Evolutionary conservation across 2,888 invertebrate species (phyloP).

Genomic region (Parnassius smintheus): DNA sequence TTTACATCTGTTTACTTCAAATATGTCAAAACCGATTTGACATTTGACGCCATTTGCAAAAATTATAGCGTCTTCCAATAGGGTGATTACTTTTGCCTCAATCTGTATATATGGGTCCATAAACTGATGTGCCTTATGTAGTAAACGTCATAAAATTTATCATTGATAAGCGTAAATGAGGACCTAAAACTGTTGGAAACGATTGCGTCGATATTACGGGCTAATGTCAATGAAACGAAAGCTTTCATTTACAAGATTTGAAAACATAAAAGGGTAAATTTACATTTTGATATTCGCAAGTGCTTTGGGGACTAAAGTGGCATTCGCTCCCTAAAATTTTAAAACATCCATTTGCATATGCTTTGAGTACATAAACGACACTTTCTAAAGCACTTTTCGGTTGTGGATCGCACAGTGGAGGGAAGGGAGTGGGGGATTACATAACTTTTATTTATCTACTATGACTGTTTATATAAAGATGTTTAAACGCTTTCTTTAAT

Average conservation of each 20-base stretch:
- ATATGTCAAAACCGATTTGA: too few relatives aligned
- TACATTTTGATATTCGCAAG: constrained; percentile 80
- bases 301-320: constrained; percentile 76
- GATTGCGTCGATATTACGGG: constrained; percentile 32
- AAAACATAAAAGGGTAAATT: constrained; percentile 80
- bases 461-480: neutral
- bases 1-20: too few relatives aligned
- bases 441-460: constrained; percentile 31
- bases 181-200: constrained; percentile 13
- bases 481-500: constrained; percentile 13
- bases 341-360: constrained; percentile 81
- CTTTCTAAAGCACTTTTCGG: constrained; percentile 74
- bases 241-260: constrained; percentile 80
- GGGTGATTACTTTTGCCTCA: too few relatives aligned
- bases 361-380: constrained; percentile 81
- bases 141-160: too few relatives aligned
- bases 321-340: constrained; percentile 80
- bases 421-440: constrained; percentile 34
- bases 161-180: too few relatives aligned
- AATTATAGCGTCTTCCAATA: too few relatives aligned
- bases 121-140: too few relatives aligned
- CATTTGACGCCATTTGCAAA: too few relatives aligned
- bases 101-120: too few relatives aligned
- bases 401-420: constrained; percentile 28
- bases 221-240: constrained; percentile 75